Percentiles rank a stretch among this genome's conserved stretches.
phyloP scores from a whole-genome alignment of 2,797 vertebrate species.

The Todus mexicanus region DNA sequence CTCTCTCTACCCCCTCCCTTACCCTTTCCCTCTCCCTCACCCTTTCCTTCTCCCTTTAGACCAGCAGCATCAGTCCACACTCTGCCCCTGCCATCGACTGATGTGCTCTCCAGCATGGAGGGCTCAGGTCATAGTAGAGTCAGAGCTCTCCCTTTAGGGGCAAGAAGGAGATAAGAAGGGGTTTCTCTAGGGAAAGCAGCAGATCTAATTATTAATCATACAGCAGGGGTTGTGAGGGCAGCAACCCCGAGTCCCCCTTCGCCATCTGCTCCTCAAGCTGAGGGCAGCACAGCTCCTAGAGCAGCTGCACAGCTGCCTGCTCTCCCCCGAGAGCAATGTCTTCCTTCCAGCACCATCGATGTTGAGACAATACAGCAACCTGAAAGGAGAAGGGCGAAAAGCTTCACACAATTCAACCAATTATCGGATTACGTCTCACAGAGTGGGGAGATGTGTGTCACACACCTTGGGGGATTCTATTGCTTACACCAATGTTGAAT shows the following conservation, averaged over 20 bases:
- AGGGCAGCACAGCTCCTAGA: background rate
- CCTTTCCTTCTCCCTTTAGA: background rate
- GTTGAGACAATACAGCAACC: background rate
- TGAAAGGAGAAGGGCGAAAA: background rate
- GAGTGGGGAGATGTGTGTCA: background rate
- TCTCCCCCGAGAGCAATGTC: background rate
- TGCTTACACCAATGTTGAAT: background rate
- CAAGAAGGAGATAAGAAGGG: background rate
- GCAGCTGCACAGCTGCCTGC: background rate
- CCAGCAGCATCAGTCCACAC: background rate
- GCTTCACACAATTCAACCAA: background rate
- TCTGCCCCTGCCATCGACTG: background rate
- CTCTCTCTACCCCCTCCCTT: no score
- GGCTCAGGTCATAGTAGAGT: background rate
- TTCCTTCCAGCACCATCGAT: background rate
- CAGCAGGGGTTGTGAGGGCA: rapidly evolving
- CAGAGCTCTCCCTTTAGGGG: background rate
- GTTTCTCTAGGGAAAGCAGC: background rate
- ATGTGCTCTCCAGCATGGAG: background rate
- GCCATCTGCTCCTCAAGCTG: background rate
- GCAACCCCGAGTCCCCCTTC: background rate
- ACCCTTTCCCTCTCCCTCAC: no score
- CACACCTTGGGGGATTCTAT: background rate
- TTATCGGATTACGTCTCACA: background rate
- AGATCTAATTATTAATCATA: background rate